Percentiles rank a stretch among this genome's conserved stretches.
These are phyloP conservation scores for Dasyprocta punctata DNA, from an alignment of 2,113 vertebrate genomes.

Conservation along the genomic window DNA sequence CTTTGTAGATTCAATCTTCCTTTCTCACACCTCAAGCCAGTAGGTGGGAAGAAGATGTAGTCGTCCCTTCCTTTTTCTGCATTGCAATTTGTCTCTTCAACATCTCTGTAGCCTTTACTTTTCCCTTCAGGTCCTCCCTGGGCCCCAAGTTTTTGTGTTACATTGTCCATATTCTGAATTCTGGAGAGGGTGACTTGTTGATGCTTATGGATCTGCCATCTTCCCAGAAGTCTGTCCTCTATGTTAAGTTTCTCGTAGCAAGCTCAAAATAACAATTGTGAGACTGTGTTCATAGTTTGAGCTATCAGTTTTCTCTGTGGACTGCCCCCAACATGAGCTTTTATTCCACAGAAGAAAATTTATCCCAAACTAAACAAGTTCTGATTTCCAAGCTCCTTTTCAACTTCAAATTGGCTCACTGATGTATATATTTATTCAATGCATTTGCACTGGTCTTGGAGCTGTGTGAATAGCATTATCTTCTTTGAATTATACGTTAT, in stretches of 20 bases:
- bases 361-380: slow-evolving; percentile 53
- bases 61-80: not conserved
- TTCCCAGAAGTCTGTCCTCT: not conserved
- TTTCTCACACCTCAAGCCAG: not conserved
- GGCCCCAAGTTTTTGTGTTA: not conserved
- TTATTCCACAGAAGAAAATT: slow-evolving; percentile 35
- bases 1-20: not conserved
- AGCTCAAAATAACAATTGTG: not conserved
- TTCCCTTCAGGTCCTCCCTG: not conserved
- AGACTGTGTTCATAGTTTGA: slow-evolving; percentile 4
- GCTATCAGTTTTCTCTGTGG: slow-evolving; percentile 1
- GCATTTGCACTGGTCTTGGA: slow-evolving; percentile 5
- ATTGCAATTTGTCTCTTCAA: not conserved
- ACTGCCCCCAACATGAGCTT: slow-evolving; percentile 7
- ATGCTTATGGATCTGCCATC: not conserved
- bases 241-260: slow-evolving; percentile 3
- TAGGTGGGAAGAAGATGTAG: not conserved
- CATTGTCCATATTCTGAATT: not conserved
- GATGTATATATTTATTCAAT: slow-evolving; percentile 48
- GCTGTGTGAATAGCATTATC: slow-evolving; percentile 26
- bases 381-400: slow-evolving; percentile 37
- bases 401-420: slow-evolving; percentile 16
- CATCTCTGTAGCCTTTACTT: not conserved
- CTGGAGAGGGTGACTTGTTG: not conserved
- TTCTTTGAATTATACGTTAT: slow-evolving; percentile 25